phyloP scores from a whole-genome alignment of 1,140 invertebrate species.

The Diorhabda carinulata region DNA sequence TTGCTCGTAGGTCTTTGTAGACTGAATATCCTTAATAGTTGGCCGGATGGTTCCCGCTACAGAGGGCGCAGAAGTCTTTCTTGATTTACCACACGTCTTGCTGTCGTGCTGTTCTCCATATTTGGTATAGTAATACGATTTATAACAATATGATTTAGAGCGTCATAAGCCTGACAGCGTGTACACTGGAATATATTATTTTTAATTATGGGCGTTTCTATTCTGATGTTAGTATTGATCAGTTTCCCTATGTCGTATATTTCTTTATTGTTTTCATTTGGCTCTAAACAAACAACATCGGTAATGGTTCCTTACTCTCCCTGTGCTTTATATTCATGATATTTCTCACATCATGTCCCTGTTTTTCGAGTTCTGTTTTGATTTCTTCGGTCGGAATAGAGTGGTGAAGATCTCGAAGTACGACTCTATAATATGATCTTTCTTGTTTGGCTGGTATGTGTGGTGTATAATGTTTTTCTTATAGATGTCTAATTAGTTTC shows the following conservation, averaged over 20 bases:
- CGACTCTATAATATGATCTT: conserved; percentile 17
- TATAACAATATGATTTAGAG: too few species aligned
- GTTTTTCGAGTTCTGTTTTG: conserved; percentile 8
- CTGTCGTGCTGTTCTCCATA: conserved; percentile 32
- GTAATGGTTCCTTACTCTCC: conserved; percentile 37
- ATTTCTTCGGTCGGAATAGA: conserved; percentile 9
- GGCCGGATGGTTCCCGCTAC: conserved; percentile 42
- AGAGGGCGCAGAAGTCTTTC: conserved; percentile 41
- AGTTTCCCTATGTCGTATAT: conserved; percentile 42
- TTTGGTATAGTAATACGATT: too few species aligned
- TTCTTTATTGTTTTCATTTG: conserved; percentile 41
- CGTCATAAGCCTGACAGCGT: too few species aligned
- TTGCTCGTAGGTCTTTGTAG: conserved; percentile 32
- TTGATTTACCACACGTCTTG: conserved; percentile 43
- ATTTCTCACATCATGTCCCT: conserved; percentile 27
- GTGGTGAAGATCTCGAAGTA: conserved; percentile 15
- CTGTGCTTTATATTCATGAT: conserved; percentile 33
- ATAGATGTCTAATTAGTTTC: conserved; percentile 11
- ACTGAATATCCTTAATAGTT: conserved; percentile 45
- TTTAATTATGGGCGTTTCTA: conserved; percentile 24
- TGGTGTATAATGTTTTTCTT: conserved; percentile 11
- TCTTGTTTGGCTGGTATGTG: conserved; percentile 21
- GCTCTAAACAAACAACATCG: conserved; percentile 43
- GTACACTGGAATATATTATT: too few species aligned
- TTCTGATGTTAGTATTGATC: conserved; percentile 34